A percentile compares a stretch with the other conserved stretches of the same genome.
Evolutionary conservation across 1,140 invertebrate species (phyloP).

Genomic region (Drosophila asahinai): DNA sequence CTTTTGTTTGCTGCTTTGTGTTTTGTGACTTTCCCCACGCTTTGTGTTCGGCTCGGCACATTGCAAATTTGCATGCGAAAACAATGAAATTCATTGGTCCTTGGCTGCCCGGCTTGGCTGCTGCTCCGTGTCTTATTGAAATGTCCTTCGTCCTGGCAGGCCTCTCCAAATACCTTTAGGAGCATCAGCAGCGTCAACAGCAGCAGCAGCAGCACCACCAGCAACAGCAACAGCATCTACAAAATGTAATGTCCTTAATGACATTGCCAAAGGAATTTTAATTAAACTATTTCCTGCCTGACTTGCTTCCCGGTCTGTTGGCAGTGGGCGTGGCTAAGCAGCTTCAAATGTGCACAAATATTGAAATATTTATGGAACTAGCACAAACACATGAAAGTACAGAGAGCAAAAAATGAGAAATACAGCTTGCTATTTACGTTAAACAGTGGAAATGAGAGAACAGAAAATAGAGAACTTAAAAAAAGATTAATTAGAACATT

Average conservation of each 20-base stretch:
- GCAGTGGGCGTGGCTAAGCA: conserved; percentile 64
- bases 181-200: conserved; percentile 23
- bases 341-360: conserved; percentile 79
- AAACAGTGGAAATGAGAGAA: not conserved
- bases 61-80: conserved; percentile 75
- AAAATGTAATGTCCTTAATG: conserved; percentile 77
- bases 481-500: too few relatives aligned
- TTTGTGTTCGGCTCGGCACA: conserved; percentile 61
- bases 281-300: conserved; percentile 80
- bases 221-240: conserved; percentile 32
- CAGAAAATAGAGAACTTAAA: too few relatives aligned
- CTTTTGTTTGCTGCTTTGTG: conserved; percentile 47
- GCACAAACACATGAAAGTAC: conserved; percentile 29
- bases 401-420: conserved; percentile 1
- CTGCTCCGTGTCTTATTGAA: conserved; percentile 49
- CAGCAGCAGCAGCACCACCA: conserved; percentile 1
- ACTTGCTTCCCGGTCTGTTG: conserved; percentile 26
- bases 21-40: conserved; percentile 61
- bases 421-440: not conserved
- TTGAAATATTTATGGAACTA: conserved; percentile 77
- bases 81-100: conserved; percentile 69
- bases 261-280: conserved; percentile 78
- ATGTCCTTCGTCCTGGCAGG: conserved; percentile 51
- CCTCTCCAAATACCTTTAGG: conserved; percentile 45
- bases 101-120: conserved; percentile 16